Conservation (phyloP, 2,888 invertebrate species). For the Crematogaster levior region DNA sequence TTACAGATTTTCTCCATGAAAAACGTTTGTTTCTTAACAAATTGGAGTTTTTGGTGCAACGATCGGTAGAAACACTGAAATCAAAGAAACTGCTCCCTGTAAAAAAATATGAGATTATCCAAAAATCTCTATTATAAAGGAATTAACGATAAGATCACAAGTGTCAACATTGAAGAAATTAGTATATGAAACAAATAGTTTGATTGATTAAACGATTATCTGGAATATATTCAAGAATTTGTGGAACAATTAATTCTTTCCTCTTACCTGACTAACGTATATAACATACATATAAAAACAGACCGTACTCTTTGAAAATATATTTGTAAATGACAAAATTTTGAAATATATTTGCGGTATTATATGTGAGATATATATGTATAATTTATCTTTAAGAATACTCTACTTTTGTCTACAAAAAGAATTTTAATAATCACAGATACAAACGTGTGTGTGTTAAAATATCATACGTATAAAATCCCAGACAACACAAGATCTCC, state of each 20-base stretch:
- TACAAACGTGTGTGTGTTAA: too few species aligned
- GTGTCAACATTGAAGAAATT: not conserved
- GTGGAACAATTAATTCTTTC: not conserved
- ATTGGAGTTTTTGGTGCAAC: constrained; percentile 74
- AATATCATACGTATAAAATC: too few species aligned
- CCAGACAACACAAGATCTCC: too few species aligned
- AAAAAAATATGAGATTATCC: not conserved
- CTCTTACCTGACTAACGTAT: not conserved
- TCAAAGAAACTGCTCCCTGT: constrained; percentile 77
- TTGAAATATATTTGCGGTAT: not conserved
- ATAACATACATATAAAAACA: not conserved
- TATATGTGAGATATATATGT: not conserved
- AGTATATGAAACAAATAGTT: not conserved
- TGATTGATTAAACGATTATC: not conserved
- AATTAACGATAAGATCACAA: not conserved
- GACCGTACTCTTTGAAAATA: too few species aligned
- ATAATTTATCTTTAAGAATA: not conserved
- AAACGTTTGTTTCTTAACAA: constrained; percentile 75
- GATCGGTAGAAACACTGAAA: constrained; percentile 83
- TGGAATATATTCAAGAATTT: not conserved
- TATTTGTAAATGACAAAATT: not conserved
- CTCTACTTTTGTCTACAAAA: not conserved
- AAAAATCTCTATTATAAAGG: not conserved
- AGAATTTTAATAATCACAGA: not conserved
- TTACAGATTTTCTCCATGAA: constrained; percentile 69